phyloP scores from a whole-genome alignment of 1,140 invertebrate species.

The Wasmannia auropunctata region DNA sequence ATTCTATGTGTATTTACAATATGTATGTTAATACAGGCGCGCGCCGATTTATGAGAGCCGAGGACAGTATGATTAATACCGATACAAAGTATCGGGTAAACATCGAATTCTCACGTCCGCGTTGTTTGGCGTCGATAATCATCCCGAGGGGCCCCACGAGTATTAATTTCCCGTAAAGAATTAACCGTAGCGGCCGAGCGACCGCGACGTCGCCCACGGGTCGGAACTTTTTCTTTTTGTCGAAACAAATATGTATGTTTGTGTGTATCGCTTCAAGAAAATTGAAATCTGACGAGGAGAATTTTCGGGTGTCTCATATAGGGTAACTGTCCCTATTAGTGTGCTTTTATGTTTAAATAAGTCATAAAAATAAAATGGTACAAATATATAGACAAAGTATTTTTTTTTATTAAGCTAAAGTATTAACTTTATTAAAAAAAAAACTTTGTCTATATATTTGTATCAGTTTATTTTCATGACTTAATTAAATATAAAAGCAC shows the following conservation, averaged over 20 bases:
- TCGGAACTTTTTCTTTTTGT: background rate
- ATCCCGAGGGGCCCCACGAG: background rate
- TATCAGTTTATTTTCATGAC: no score
- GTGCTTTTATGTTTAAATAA: no score
- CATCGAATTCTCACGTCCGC: background rate
- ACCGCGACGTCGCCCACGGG: background rate
- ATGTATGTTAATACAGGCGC: background rate
- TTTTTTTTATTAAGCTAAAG: no score
- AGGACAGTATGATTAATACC: constrained; percentile 60
- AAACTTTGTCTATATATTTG: no score
- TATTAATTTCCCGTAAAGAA: constrained; percentile 48
- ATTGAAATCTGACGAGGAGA: background rate
- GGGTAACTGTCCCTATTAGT: no score
- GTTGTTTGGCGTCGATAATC: constrained; percentile 25
- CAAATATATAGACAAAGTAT: no score
- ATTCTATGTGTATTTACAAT: constrained; percentile 46
- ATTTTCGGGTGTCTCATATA: background rate
- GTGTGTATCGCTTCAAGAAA: background rate
- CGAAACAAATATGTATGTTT: background rate
- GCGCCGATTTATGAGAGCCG: constrained; percentile 60
- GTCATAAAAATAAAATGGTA: no score
- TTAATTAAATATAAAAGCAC: no score
- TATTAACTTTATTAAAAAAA: no score
- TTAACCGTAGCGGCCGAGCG: background rate
- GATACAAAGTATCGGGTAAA: background rate